These are phyloP conservation scores for Andrena bucephala DNA, from an alignment of 2,888 invertebrate genomes.

Conservation along the genomic window DNA sequence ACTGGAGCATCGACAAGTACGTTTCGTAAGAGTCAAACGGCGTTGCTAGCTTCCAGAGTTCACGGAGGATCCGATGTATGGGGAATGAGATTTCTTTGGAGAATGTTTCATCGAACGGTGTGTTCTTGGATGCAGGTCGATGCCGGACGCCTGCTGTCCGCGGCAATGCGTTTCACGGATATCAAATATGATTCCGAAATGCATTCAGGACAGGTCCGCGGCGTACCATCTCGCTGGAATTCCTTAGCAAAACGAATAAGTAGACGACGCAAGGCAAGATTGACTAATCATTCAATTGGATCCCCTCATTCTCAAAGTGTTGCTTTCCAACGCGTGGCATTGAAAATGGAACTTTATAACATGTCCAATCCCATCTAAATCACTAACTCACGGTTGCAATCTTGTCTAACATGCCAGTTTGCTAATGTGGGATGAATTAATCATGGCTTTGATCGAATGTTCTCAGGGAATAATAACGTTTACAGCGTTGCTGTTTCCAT, in stretches of 20 bases:
- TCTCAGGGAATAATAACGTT: no score
- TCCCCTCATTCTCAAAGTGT: no score
- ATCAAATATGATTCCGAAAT: conserved; percentile 77
- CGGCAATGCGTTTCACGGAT: conserved; percentile 77
- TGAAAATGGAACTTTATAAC: not conserved
- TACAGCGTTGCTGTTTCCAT: not conserved
- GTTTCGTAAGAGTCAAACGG: conserved; percentile 39
- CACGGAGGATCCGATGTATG: not conserved
- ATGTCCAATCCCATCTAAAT: not conserved
- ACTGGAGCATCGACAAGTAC: conserved; percentile 81
- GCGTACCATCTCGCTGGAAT: conserved; percentile 77
- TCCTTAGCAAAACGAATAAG: conserved; percentile 62
- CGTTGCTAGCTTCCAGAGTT: not conserved
- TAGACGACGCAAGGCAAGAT: conserved; percentile 65
- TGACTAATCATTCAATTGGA: not conserved
- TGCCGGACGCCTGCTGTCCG: conserved; percentile 80
- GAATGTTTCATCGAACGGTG: conserved; percentile 13
- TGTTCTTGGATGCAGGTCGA: conserved; percentile 69
- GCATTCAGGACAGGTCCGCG: conserved; percentile 82
- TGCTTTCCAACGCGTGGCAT: not conserved
- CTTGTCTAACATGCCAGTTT: not conserved
- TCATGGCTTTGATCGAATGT: not conserved
- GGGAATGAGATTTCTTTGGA: not conserved
- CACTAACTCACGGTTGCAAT: not conserved
- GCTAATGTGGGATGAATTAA: not conserved